phyloP scores from a whole-genome alignment of 2,113 vertebrate genomes.

The Leptosomus discolor region DNA sequence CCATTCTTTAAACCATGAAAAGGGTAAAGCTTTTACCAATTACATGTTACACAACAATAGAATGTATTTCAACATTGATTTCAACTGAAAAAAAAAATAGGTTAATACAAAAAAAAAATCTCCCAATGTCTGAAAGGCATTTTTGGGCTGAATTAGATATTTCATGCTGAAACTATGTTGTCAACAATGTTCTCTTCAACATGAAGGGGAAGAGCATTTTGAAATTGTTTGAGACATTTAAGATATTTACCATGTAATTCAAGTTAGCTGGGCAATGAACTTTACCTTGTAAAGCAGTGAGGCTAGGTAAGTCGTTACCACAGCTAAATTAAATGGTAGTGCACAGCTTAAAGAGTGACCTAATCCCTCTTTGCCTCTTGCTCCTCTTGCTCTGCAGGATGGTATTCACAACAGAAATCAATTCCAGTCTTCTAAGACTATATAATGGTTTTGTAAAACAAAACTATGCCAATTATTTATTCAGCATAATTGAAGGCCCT shows the following conservation, averaged over 20 bases:
- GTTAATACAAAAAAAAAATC: background rate
- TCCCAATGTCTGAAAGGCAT: background rate
- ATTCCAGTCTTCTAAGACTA: background rate
- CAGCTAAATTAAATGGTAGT: background rate
- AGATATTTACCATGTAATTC: background rate
- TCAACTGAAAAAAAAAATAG: background rate
- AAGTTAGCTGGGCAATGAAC: background rate
- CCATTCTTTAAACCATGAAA: background rate
- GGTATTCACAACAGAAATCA: background rate
- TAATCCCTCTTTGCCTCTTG: background rate
- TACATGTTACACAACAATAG: too few relatives aligned
- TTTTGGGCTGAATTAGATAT: background rate
- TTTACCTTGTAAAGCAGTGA: background rate
- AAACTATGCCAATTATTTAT: constrained; percentile 17
- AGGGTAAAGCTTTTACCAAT: background rate
- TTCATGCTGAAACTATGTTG: background rate
- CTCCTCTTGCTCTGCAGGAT: background rate
- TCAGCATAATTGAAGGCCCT: background rate
- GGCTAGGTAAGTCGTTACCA: background rate
- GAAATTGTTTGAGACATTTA: background rate
- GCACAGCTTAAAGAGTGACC: background rate
- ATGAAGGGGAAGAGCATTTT: background rate
- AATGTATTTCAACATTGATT: background rate
- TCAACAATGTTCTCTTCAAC: background rate
- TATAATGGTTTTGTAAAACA: constrained; percentile 4